Evolutionary conservation across 1,140 invertebrate species (phyloP), one percentile per base, ranked within the genome.

Genomic region (Steinernema khuongi): DNA sequence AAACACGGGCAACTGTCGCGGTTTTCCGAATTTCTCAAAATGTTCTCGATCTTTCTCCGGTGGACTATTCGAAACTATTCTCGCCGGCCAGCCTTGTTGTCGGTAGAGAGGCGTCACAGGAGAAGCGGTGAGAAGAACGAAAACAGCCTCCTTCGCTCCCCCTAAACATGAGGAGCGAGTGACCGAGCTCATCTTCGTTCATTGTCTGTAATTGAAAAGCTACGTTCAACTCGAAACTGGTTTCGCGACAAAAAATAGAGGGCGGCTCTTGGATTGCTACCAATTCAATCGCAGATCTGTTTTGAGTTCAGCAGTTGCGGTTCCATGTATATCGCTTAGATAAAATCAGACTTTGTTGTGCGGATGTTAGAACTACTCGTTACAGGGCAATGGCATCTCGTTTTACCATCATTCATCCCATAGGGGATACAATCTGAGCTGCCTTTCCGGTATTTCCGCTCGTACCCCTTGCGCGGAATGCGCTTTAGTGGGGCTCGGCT

Each of bases 151-250:
- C 26, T 22, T 2, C 22, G 7, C 26, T 22, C 4, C 19, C 22
- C 50, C 50, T 22, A 60, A 60, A 60, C 14, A 60, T 60, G 50
- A 60, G 19, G 50, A 60, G 50, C 50, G 50, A 60, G 50, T 60
- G 50, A 60, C 50, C 50, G 50, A 7, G 50, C 7, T 41, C 36
- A 41, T 41, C 36, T 41, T 41, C 36, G 50, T 22, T 60, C 50
- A 60, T 22, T 60, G 50, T 60, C 26, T 60, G 50, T 60, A 60
- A 60, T 60, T 60, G 50, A 60, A 60, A 60, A n/a, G 50, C 50
- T 60, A 26, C 50, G 50, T 60, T n/a, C 14, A 60, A 60, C 4
- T 60, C 14, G n/a, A 26, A 60, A 60, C 50, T 22, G 50, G 50
- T 60, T 60, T 60, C 50, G 22, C 22, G 14, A 22, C 22, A 26